Conservation (phyloP, 2,113 vertebrate genomes). For the Perognathus longimembris region DNA sequence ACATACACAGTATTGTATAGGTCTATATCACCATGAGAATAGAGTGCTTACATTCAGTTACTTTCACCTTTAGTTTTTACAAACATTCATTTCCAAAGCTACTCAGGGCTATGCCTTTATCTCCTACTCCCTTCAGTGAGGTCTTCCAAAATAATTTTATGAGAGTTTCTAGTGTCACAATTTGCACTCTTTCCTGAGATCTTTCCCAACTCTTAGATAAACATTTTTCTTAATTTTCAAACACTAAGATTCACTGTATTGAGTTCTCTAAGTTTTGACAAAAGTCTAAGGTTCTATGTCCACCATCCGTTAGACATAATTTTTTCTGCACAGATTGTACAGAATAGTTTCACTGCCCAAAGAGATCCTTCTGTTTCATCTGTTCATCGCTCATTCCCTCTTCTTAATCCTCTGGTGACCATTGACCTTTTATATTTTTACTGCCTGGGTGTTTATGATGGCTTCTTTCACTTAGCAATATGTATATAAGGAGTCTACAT, state of each 20-base stretch:
- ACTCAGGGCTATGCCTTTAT: neutral
- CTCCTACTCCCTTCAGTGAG: neutral
- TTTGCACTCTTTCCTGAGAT: neutral
- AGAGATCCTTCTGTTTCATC: neutral
- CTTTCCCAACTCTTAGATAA: neutral
- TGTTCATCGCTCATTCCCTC: neutral
- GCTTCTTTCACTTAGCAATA: neutral
- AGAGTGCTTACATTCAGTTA: neutral
- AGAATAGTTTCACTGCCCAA: neutral
- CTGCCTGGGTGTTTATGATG: neutral
- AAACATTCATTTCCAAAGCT: neutral
- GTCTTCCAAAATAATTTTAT: neutral
- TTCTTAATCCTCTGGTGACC: neutral
- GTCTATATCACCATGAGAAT: neutral
- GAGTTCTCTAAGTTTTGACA: neutral
- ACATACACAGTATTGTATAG: neutral
- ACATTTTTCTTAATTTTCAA: constrained; percentile 1
- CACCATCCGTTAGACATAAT: neutral
- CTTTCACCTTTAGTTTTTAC: neutral
- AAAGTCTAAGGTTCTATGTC: neutral
- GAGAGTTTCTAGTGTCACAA: neutral
- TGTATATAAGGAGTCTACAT: neutral
- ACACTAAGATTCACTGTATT: neutral
- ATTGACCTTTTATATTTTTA: neutral
- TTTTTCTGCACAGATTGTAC: neutral